Conservation (phyloP, 2,888 invertebrate genomes). For the Monopis laevigella region DNA sequence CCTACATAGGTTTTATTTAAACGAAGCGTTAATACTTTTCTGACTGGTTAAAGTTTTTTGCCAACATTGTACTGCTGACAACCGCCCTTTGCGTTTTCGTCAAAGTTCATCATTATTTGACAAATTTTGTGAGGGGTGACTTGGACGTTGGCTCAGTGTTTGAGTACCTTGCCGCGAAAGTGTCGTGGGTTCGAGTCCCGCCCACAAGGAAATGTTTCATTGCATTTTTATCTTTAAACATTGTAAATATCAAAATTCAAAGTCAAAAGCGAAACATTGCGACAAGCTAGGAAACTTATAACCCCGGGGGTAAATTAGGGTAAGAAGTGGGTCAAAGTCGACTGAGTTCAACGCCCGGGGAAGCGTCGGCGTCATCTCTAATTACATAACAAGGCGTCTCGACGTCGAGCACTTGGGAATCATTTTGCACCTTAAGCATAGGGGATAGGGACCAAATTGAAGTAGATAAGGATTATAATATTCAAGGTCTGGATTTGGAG, state of each 20-base stretch:
- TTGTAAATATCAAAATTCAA: neutral
- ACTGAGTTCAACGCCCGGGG: conserved; percentile 45
- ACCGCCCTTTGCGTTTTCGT: too few species aligned
- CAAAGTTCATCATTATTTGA: too few species aligned
- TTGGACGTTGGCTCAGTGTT: too few species aligned
- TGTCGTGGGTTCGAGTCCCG: neutral
- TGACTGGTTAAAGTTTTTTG: too few species aligned
- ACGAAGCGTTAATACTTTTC: too few species aligned
- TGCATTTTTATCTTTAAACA: neutral
- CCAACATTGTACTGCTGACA: too few species aligned
- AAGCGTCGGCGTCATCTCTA: conserved; percentile 37
- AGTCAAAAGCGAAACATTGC: neutral
- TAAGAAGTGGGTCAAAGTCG: conserved; percentile 64
- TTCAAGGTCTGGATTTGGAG: conserved; percentile 7
- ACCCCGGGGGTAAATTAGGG: conserved; percentile 49
- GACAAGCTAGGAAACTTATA: conserved; percentile 1
- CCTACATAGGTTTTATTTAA: too few species aligned
- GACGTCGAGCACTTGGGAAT: conserved; percentile 26
- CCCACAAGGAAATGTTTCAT: neutral
- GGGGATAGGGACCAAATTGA: neutral
- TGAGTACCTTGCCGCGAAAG: too few species aligned
- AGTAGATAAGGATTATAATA: conserved; percentile 6
- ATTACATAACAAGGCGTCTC: conserved; percentile 48
- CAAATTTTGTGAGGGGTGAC: too few species aligned
- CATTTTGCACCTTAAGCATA: conserved; percentile 12